phyloP scores from a whole-genome alignment of 2,113 vertebrate genomes.

The Chlamydotis undulata region DNA sequence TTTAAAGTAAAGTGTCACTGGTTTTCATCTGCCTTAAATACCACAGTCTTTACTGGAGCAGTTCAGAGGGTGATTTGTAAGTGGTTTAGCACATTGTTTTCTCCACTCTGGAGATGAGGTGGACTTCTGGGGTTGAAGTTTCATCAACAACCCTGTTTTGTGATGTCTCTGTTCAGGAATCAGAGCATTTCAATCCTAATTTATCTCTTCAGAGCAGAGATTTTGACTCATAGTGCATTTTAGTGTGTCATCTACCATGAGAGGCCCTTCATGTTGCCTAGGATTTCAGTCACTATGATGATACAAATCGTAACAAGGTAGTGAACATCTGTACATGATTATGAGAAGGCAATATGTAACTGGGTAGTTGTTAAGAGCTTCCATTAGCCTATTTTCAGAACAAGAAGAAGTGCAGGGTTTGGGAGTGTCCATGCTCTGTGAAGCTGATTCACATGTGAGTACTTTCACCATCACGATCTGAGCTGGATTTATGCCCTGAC shows the following conservation, averaged over 20 bases:
- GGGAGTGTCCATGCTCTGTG: neutral
- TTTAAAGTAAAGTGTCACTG: neutral
- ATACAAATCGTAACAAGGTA: neutral
- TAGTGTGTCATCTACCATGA: neutral
- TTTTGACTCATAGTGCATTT: neutral
- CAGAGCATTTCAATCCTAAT: neutral
- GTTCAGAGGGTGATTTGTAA: neutral
- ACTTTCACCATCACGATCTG: neutral
- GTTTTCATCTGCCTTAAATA: neutral
- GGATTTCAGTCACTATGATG: neutral
- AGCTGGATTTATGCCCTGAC: neutral
- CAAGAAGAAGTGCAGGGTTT: neutral
- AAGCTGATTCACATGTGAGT: neutral
- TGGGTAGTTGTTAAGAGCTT: neutral
- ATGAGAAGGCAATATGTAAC: neutral
- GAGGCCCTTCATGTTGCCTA: neutral
- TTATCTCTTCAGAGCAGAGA: neutral
- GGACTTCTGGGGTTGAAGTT: neutral
- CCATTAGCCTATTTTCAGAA: slow-evolving; percentile 25
- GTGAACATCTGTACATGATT: neutral
- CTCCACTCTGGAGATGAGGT: neutral
- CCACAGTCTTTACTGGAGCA: neutral
- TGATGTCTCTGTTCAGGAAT: neutral
- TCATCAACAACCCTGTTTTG: neutral
- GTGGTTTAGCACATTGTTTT: neutral